These are phyloP conservation scores for Erebia aethiops DNA, from an alignment of 2,888 invertebrate species.

Conservation along the genomic window DNA sequence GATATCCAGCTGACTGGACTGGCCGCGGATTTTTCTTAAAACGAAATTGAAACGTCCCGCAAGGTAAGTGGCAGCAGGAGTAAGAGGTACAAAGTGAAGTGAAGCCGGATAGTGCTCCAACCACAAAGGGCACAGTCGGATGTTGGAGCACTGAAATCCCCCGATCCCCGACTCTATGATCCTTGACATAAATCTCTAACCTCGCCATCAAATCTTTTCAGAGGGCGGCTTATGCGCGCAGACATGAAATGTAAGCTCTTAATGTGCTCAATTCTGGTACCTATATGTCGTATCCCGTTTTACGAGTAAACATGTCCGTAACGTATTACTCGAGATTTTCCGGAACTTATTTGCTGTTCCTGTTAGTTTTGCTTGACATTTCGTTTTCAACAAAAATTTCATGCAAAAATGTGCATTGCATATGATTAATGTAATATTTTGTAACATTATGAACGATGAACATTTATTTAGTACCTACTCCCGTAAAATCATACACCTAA, in stretches of 20 bases:
- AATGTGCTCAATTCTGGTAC: conserved; percentile 68
- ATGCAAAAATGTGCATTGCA: neutral
- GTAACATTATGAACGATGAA: too few species aligned
- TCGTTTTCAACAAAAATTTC: neutral
- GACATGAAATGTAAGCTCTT: conserved; percentile 72
- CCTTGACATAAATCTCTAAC: conserved; percentile 83
- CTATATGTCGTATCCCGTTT: conserved; percentile 48
- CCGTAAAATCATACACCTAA: too few species aligned
- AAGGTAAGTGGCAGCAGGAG: conserved; percentile 75
- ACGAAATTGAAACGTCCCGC: conserved; percentile 79
- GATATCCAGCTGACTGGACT: conserved; percentile 47
- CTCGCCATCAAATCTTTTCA: conserved; percentile 82
- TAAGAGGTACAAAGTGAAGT: conserved; percentile 78
- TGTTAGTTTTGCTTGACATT: conserved; percentile 12
- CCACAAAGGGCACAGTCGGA: conserved; percentile 81
- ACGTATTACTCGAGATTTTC: conserved; percentile 19
- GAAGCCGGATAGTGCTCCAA: conserved; percentile 78
- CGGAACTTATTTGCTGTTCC: conserved; percentile 20
- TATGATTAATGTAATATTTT: too few species aligned
- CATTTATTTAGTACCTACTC: too few species aligned
- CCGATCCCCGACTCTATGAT: conserved; percentile 79
- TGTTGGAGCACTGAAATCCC: conserved; percentile 78
- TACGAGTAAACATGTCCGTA: conserved; percentile 40
- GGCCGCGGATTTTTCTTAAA: conserved; percentile 66
- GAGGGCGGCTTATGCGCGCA: conserved; percentile 74